These are phyloP conservation scores for Ephialtes manifestator DNA, from an alignment of 2,888 invertebrate species.

Conservation along the genomic window DNA sequence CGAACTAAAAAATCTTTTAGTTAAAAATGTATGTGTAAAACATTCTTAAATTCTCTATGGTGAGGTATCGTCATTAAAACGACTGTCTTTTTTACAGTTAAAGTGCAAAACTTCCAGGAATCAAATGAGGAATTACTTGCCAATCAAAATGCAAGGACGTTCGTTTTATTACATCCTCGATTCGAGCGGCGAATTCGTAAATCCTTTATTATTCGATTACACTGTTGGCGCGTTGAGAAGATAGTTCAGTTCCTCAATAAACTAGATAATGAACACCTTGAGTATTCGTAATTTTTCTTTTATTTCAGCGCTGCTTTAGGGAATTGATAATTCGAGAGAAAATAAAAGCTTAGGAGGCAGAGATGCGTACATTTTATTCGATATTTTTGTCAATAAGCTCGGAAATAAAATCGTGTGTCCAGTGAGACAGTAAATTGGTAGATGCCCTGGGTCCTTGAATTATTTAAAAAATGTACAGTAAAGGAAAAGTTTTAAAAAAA, in stretches of 20 bases:
- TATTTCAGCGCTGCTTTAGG: constrained; percentile 4
- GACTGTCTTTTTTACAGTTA: constrained; percentile 60
- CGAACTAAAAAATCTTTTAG: not conserved
- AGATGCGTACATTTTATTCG: constrained; percentile 72
- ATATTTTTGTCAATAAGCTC: constrained; percentile 69
- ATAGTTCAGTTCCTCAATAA: constrained; percentile 27
- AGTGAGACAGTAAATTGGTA: constrained; percentile 40
- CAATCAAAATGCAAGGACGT: constrained; percentile 64
- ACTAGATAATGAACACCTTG: not conserved
- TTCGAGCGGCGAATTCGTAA: constrained; percentile 70
- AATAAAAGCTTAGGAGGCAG: constrained; percentile 49
- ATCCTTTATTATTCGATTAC: constrained; percentile 74
- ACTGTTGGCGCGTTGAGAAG: constrained; percentile 67
- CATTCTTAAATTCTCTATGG: not conserved
- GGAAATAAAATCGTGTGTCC: constrained; percentile 66
- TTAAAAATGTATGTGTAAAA: not conserved
- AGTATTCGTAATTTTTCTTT: not conserved
- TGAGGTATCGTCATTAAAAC: not conserved
- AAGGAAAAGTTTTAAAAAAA: constrained; percentile 34
- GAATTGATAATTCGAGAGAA: constrained; percentile 2
- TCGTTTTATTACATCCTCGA: constrained; percentile 69
- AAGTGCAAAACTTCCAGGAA: constrained; percentile 48
- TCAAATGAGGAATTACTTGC: constrained; percentile 59
- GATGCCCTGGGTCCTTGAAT: constrained; percentile 62
- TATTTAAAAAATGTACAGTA: constrained; percentile 33